Evolutionary conservation across 2,888 invertebrate genomes (phyloP).

Genomic region (Atethmia centrago): DNA sequence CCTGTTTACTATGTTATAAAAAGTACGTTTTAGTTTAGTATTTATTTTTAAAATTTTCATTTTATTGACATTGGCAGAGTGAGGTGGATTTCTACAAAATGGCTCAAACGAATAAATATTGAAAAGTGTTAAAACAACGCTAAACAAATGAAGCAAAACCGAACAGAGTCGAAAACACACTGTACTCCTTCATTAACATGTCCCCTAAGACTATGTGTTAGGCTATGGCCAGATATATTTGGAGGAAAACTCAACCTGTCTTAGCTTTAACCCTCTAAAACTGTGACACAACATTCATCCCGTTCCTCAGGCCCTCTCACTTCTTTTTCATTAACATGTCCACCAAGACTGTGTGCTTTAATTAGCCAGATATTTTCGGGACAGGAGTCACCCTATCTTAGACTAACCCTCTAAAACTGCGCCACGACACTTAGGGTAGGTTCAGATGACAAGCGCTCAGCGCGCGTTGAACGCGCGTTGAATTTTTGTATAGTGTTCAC

Average conservation of each 20-base stretch:
- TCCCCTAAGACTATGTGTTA: background rate
- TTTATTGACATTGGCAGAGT: background rate
- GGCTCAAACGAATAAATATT: background rate
- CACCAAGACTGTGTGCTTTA: background rate
- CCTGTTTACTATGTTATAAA: background rate
- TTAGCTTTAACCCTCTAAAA: background rate
- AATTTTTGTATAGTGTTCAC: too few species aligned
- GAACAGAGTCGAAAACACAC: background rate
- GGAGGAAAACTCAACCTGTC: background rate
- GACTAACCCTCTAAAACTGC: background rate
- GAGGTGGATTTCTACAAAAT: background rate
- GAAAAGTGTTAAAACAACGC: background rate
- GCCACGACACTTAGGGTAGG: background rate
- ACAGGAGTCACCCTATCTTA: background rate
- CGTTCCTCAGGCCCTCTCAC: background rate
- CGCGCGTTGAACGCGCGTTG: too few species aligned
- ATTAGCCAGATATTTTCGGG: background rate
- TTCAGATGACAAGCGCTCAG: too few species aligned
- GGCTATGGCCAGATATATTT: background rate
- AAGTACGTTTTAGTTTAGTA: background rate
- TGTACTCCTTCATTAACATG: background rate
- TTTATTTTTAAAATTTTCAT: background rate
- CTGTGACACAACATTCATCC: background rate
- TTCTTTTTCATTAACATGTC: constrained; percentile 11
- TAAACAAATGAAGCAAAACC: background rate